These are phyloP conservation scores for Antedon mediterranea DNA, from an alignment of 53 echinoderm and acorn worm genomes.

Conservation along the genomic window DNA sequence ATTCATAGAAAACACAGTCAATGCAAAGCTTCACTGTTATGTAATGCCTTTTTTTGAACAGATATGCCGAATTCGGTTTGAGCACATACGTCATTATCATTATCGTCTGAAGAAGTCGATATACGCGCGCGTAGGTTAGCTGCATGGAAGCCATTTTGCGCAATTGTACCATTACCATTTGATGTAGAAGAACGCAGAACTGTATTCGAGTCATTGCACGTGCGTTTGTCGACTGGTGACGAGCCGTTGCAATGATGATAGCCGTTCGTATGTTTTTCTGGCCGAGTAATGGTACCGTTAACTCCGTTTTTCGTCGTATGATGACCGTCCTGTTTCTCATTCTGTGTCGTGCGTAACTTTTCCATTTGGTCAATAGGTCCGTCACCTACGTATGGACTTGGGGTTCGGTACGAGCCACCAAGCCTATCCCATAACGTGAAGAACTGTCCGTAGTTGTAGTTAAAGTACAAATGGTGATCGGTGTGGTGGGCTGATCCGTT, in stretches of 20 bases:
- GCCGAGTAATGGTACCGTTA: neutral
- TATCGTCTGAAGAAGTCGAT: neutral
- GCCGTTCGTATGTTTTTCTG: neutral
- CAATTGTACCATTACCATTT: neutral
- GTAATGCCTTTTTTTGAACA: too few relatives aligned
- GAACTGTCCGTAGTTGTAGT: conserved; percentile 98
- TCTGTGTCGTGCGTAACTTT: neutral
- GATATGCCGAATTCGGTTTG: too few relatives aligned
- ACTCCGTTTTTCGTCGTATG: neutral
- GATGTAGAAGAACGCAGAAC: too few relatives aligned
- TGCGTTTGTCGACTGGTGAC: too few relatives aligned
- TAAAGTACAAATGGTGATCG: conserved; percentile 89
- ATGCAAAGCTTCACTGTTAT: too few relatives aligned
- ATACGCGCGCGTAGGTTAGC: neutral
- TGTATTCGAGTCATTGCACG: too few relatives aligned
- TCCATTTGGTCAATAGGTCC: conserved; percentile 44
- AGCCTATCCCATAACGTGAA: conserved; percentile 94
- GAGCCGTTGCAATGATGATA: neutral
- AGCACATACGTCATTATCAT: too few relatives aligned
- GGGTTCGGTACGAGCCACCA: conserved; percentile 68
- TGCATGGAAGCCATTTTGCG: neutral
- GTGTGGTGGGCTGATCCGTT: conserved; percentile 97
- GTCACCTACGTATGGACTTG: conserved; percentile 43
- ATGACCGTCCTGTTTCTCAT: neutral
- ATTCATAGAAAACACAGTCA: too few relatives aligned